These are phyloP conservation scores for Agrilus biguttatus DNA, from an alignment of 2,888 invertebrate genomes.

Conservation along the genomic window DNA sequence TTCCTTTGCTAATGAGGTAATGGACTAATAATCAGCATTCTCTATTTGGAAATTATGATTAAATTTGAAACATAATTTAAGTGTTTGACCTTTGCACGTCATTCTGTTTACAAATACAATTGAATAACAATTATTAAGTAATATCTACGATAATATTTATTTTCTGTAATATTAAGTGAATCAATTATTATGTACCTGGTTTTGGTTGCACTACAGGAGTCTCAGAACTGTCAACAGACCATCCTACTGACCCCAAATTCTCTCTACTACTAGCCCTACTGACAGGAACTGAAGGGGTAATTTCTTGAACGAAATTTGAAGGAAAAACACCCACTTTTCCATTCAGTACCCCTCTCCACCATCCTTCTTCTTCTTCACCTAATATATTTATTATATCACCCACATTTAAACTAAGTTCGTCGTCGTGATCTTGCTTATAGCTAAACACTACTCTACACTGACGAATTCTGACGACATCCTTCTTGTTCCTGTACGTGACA, in stretches of 20 bases:
- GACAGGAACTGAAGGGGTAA: conserved; percentile 11
- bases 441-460: conserved; percentile 77
- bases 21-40: too few species aligned
- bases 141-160: too few species aligned
- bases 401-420: conserved; percentile 76
- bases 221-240: conserved; percentile 22
- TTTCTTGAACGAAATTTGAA: conserved; percentile 76
- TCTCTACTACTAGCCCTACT: conserved; percentile 15
- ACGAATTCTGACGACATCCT: conserved; percentile 33
- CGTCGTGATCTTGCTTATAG: conserved; percentile 86
- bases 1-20: too few species aligned
- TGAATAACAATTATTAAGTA: too few species aligned
- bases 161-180: too few species aligned
- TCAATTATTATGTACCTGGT: conserved; percentile 40
- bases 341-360: conserved; percentile 78
- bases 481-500: conserved; percentile 19
- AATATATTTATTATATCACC: conserved; percentile 84
- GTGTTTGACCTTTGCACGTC: too few species aligned
- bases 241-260: too few species aligned
- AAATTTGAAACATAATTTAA: too few species aligned
- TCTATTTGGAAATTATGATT: too few species aligned
- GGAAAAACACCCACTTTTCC: conserved; percentile 86
- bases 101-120: too few species aligned
- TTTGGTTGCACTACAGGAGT: conserved; percentile 63
- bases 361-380: conserved; percentile 85